Evolutionary conservation across 1,140 invertebrate genomes (phyloP).

Genomic region (Platorchestia sp.): DNA sequence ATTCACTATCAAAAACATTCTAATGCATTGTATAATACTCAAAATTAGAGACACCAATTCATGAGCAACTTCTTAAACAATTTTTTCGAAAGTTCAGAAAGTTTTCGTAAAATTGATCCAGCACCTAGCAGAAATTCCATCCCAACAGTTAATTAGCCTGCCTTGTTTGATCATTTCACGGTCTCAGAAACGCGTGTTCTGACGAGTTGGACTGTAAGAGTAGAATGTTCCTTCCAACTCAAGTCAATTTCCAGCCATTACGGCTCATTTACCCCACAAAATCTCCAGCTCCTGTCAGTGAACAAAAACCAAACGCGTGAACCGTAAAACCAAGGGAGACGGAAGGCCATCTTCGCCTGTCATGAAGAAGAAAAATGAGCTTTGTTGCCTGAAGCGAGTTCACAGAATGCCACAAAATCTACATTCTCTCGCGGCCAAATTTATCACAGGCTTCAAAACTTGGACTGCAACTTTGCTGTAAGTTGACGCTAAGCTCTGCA

Average conservation of each 20-base stretch:
- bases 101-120: too few relatives aligned
- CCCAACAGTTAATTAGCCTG: too few relatives aligned
- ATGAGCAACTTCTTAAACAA: too few relatives aligned
- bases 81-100: too few relatives aligned
- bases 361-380: slow-evolving; percentile 1
- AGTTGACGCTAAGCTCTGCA: neutral
- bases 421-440: neutral
- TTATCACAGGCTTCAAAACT: slow-evolving; percentile 8
- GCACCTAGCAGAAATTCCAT: too few relatives aligned
- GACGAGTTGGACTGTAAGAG: too few relatives aligned
- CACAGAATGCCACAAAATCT: neutral
- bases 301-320: neutral
- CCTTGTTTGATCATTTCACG: too few relatives aligned
- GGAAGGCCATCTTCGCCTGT: neutral
- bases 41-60: too few relatives aligned
- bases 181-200: too few relatives aligned
- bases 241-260: neutral
- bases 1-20: too few relatives aligned
- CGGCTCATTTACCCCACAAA: neutral
- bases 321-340: neutral
- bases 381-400: neutral
- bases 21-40: too few relatives aligned
- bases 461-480: neutral
- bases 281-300: neutral
- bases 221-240: neutral